phyloP scores from a whole-genome alignment of 1,140 invertebrate species.

The Mizuhopecten yessoensis region DNA sequence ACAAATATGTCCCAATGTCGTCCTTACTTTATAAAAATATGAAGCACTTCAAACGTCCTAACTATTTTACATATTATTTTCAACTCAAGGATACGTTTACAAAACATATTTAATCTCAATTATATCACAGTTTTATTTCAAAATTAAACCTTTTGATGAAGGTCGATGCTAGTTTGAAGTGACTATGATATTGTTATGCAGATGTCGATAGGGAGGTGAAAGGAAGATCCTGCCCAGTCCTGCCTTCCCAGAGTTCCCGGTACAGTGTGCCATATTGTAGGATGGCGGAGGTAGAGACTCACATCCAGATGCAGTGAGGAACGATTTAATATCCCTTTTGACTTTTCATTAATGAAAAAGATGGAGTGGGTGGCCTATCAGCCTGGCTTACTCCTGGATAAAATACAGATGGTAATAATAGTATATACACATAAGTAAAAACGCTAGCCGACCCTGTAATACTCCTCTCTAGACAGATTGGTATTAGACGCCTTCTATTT shows the following conservation, averaged over 20 bases:
- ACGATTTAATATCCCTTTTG: not conserved
- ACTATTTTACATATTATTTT: too few relatives aligned
- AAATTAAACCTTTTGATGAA: too few relatives aligned
- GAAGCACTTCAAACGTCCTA: too few relatives aligned
- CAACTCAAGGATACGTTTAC: too few relatives aligned
- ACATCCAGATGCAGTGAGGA: conserved; percentile 8
- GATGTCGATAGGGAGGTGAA: not conserved
- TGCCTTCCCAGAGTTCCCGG: not conserved
- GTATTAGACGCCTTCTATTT: not conserved
- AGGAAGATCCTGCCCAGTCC: not conserved
- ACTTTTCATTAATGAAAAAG: conserved; percentile 4
- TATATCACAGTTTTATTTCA: too few relatives aligned
- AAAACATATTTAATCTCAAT: too few relatives aligned
- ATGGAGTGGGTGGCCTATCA: not conserved
- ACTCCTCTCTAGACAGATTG: not conserved
- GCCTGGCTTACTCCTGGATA: not conserved
- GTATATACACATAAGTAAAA: not conserved
- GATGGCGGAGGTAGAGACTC: not conserved
- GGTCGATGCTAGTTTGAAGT: too few relatives aligned
- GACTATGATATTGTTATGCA: not conserved
- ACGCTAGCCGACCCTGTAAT: not conserved
- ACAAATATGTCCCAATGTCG: too few relatives aligned
- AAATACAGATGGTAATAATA: conserved; percentile 9
- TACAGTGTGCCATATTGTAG: not conserved
- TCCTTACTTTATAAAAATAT: too few relatives aligned